Percentiles rank a stretch among this genome's conserved stretches.
Evolutionary conservation across 30 jellyfish, hydroid and myxozoan genomes (phyloP).

Genomic region (Pseudorhiza aurosa): DNA sequence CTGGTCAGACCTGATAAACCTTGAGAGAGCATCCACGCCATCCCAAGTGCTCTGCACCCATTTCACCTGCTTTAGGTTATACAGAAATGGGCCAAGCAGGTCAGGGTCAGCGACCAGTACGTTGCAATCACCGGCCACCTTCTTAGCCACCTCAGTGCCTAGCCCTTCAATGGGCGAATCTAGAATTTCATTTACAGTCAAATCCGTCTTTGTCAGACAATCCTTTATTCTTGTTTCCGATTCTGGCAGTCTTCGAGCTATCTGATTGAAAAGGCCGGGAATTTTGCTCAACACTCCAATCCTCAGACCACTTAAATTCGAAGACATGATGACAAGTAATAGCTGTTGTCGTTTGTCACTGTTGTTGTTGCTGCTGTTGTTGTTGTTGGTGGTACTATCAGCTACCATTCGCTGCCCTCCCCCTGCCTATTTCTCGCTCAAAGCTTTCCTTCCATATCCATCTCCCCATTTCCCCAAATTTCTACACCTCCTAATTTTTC

Average conservation of each 20-base stretch:
- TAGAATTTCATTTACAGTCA: conserved; percentile 6
- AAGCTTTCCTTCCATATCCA: too few species aligned
- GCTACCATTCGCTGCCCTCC: too few species aligned
- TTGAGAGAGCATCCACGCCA: conserved; percentile 74
- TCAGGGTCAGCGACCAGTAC: conserved; percentile 61
- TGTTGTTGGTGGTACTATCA: too few species aligned
- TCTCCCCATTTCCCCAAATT: too few species aligned
- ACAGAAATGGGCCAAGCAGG: conserved; percentile 28
- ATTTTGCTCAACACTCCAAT: conserved; percentile 31
- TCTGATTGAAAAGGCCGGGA: conserved; percentile 4
- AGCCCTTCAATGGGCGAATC: not conserved
- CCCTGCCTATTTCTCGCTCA: too few species aligned
- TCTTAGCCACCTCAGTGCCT: not conserved
- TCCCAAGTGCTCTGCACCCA: conserved; percentile 75
- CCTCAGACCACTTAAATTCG: not conserved
- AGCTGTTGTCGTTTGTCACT: too few species aligned
- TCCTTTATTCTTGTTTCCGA: conserved; percentile 11
- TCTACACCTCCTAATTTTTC: too few species aligned
- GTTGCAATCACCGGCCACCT: conserved; percentile 36
- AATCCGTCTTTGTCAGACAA: conserved; percentile 16
- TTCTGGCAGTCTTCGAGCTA: conserved; percentile 19
- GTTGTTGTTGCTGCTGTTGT: too few species aligned
- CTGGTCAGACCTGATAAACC: not conserved
- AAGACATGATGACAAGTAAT: too few species aligned
- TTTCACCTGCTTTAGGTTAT: conserved; percentile 24